phyloP scores from a whole-genome alignment of 2,113 vertebrate genomes.

The Aleadryas rufinucha region DNA sequence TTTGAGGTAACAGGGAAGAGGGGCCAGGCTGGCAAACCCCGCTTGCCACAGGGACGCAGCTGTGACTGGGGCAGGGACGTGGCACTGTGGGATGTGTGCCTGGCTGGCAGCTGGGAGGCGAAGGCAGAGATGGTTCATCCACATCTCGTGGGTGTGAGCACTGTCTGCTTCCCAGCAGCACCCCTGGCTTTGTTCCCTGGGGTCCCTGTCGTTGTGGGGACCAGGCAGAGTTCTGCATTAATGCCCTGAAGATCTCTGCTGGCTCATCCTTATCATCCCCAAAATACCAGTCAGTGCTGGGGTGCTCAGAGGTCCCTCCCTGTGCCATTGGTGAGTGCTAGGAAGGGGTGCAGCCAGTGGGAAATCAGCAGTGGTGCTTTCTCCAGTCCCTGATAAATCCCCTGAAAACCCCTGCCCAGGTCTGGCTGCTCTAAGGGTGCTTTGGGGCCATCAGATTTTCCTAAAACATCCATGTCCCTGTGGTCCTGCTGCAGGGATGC shows the following conservation, averaged over 20 bases:
- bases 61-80: accelerated
- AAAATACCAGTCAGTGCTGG: neutral
- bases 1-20: neutral
- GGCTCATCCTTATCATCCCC: neutral
- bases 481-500: neutral
- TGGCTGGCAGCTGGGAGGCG: accelerated
- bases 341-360: accelerated
- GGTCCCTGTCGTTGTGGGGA: neutral
- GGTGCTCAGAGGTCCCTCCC: neutral
- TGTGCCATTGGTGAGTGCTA: accelerated
- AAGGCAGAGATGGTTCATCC: neutral
- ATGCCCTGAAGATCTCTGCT: neutral
- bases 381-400: neutral
- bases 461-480: accelerated
- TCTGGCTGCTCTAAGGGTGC: neutral
- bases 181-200: neutral
- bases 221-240: neutral
- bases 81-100: neutral
- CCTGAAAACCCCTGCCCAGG: accelerated
- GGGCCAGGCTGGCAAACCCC: neutral
- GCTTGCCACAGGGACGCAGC: accelerated
- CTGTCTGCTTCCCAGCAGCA: neutral
- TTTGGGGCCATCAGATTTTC: neutral
- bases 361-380: neutral
- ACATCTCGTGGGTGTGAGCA: neutral